phyloP scores from a whole-genome alignment of 2,888 invertebrate species.

The Brachypterus glaber region DNA sequence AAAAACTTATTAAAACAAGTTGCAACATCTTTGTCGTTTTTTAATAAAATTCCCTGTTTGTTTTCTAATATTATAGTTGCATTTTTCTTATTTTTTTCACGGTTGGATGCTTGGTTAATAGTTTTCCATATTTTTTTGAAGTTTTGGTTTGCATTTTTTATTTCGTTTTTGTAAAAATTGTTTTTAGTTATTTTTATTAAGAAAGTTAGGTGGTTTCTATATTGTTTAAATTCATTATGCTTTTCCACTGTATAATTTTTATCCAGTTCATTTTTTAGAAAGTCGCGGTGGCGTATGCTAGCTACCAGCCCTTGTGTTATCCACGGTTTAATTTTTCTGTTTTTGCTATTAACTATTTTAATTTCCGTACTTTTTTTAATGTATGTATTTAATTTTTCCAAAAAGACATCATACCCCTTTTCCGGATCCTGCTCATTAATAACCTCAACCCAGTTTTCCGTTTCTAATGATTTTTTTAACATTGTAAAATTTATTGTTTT shows the following conservation, averaged over 20 bases:
- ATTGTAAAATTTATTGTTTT: no score
- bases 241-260: constrained; percentile 9
- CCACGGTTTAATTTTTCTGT: no score
- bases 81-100: not conserved
- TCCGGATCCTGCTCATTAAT: not conserved
- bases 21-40: constrained; percentile 4
- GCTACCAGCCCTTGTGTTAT: no score
- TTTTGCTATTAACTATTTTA: no score
- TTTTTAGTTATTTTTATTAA: no score
- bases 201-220: constrained; percentile 15
- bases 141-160: no score
- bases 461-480: no score
- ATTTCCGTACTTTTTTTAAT: not conserved
- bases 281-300: no score
- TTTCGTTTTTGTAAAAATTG: no score
- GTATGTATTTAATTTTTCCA: not conserved
- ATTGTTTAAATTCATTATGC: constrained; percentile 6
- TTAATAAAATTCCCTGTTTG: constrained; percentile 4
- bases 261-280: constrained; percentile 4
- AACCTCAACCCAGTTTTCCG: no score
- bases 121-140: not conserved
- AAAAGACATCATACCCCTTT: not conserved
- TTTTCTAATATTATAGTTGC: no score
- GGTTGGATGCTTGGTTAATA: not conserved
- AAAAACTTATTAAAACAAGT: not conserved